Evolutionary conservation across 2,113 vertebrate species (phyloP).

Genomic region (Falcunculus frontatus): DNA sequence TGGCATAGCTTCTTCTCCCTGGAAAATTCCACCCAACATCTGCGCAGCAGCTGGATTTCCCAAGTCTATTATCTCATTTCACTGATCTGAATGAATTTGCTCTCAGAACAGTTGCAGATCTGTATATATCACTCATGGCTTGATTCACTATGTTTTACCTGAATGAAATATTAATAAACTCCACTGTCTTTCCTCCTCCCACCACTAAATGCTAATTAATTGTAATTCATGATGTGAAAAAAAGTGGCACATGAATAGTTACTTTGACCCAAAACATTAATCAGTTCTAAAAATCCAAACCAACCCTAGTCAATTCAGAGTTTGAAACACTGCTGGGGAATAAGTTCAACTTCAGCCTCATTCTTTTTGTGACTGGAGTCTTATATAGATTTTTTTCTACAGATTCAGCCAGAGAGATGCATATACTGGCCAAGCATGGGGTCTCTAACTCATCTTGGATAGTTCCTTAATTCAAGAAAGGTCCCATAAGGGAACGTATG

Average conservation of each 20-base stretch:
- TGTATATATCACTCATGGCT: slow-evolving; percentile 8
- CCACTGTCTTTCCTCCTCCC: neutral
- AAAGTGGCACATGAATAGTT: neutral
- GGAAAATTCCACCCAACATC: slow-evolving; percentile 49
- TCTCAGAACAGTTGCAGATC: slow-evolving; percentile 1
- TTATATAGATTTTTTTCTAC: neutral
- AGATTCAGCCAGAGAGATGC: neutral
- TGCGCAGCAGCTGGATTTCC: slow-evolving; percentile 50
- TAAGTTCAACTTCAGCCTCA: neutral
- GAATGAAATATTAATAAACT: slow-evolving; percentile 30
- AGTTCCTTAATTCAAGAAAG: neutral
- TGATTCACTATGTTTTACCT: slow-evolving; percentile 33
- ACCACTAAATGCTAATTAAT: slow-evolving; percentile 3
- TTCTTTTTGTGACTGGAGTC: neutral
- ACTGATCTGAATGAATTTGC: slow-evolving; percentile 30
- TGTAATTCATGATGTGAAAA: neutral
- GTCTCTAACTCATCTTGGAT: neutral
- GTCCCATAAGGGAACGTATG: neutral
- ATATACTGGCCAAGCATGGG: neutral
- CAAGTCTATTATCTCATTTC: slow-evolving; percentile 37
- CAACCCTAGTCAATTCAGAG: neutral
- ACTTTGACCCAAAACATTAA: neutral
- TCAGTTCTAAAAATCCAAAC: slow-evolving; percentile 17
- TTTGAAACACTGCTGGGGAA: neutral
- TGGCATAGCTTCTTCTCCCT: slow-evolving; percentile 6